Percentiles rank a stretch among this genome's conserved stretches.
These are phyloP conservation scores for Drosophila melanogaster DNA, from an alignment of 1,140 invertebrate species.

Conservation along the genomic window Release_6_plus_ISO1_MT NT_033777.3:30131501-30132000, in stretches of 20 bases:
- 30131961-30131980: constrained; percentile 27
- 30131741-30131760: too few species aligned
- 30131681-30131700: constrained; percentile 63
- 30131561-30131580: constrained; percentile 41
- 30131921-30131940: constrained; percentile 23
- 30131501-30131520: constrained; percentile 3
- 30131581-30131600: constrained; percentile 61
- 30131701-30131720: constrained; percentile 27
- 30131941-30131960: background rate
- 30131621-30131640: constrained; percentile 57
- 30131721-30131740: too few species aligned
- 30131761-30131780: constrained; percentile 33
- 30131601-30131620: constrained; percentile 26
- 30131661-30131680: constrained; percentile 42
- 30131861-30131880: constrained; percentile 27
- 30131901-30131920: constrained; percentile 17
- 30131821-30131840: background rate
- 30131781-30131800: constrained; percentile 33
- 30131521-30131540: background rate
- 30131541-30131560: constrained; percentile 33
- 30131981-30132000: constrained; percentile 40
- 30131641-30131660: constrained; percentile 51
- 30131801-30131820: constrained; percentile 34
- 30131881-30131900: constrained; percentile 39
- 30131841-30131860: background rate